These are phyloP conservation scores for Aspidiotus rigidus DNA, from an alignment of 2,888 invertebrate species.

Conservation along the genomic window DNA sequence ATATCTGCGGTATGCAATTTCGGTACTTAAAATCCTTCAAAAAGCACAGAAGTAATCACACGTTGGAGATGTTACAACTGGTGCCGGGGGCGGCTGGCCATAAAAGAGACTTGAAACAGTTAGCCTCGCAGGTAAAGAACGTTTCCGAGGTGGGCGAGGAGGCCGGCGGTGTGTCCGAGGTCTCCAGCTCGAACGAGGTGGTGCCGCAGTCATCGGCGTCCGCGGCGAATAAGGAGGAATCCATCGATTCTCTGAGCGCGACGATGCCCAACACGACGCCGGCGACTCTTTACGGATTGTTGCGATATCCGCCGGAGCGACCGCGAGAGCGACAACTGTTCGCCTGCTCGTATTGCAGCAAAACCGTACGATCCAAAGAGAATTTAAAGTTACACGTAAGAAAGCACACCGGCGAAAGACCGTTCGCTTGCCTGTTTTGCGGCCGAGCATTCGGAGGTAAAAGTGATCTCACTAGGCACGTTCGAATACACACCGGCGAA, in stretches of 20 bases:
- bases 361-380: conserved; percentile 81
- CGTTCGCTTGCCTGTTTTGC: conserved; percentile 84
- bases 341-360: conserved; percentile 78
- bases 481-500: conserved; percentile 81
- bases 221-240: conserved; percentile 9
- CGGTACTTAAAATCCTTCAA: conserved; percentile 82
- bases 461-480: conserved; percentile 74
- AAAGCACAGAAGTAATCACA: conserved; percentile 79
- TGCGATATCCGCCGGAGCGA: conserved; percentile 43
- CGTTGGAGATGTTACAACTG: conserved; percentile 64
- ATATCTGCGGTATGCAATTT: conserved; percentile 87
- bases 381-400: conserved; percentile 76
- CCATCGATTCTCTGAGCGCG: conserved; percentile 5
- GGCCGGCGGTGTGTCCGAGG: conserved; percentile 44
- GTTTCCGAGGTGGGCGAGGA: neutral
- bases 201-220: conserved; percentile 41
- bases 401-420: conserved; percentile 79
- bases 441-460: conserved; percentile 81
- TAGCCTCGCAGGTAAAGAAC: conserved; percentile 1
- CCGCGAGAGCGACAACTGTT: conserved; percentile 66
- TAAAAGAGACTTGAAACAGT: conserved; percentile 29
- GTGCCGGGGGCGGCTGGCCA: conserved; percentile 20
- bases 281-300: conserved; percentile 15
- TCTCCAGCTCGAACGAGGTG: conserved; percentile 63
- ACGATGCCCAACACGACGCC: neutral